Evolutionary conservation across 1,140 invertebrate species (phyloP).

Genomic region (Dendroctonus ponderosae): DNA sequence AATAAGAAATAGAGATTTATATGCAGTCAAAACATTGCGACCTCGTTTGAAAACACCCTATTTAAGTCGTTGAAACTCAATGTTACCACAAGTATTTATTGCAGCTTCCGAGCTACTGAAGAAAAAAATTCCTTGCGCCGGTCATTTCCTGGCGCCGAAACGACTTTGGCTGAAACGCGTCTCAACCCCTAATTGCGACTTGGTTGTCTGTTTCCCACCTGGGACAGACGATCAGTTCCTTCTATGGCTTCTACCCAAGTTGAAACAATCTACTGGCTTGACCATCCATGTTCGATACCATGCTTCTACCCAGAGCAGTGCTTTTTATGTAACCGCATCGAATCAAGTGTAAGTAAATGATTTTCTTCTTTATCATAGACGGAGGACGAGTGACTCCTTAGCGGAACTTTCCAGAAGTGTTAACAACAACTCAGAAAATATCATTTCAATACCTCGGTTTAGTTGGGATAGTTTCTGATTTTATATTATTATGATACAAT

Average conservation of each 20-base stretch:
- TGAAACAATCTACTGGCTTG: conserved; percentile 71
- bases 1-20: too few relatives aligned
- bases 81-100: too few relatives aligned
- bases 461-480: background rate
- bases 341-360: conserved; percentile 68
- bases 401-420: too few relatives aligned
- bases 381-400: too few relatives aligned
- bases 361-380: background rate
- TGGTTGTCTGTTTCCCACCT: conserved; percentile 76
- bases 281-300: conserved; percentile 81
- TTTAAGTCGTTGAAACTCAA: too few relatives aligned
- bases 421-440: too few relatives aligned
- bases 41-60: background rate
- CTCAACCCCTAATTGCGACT: conserved; percentile 79
- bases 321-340: conserved; percentile 88
- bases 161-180: conserved; percentile 73
- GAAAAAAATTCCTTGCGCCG: conserved; percentile 71
- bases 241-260: conserved; percentile 80
- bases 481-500: too few relatives aligned
- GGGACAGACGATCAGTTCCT: conserved; percentile 78
- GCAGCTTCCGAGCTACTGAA: conserved; percentile 67
- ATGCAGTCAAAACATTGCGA: background rate
- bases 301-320: conserved; percentile 80
- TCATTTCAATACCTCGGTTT: background rate
- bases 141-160: conserved; percentile 71